Evolutionary conservation across 1,140 invertebrate species (phyloP).

Genomic region (Subanguina moxae): DNA sequence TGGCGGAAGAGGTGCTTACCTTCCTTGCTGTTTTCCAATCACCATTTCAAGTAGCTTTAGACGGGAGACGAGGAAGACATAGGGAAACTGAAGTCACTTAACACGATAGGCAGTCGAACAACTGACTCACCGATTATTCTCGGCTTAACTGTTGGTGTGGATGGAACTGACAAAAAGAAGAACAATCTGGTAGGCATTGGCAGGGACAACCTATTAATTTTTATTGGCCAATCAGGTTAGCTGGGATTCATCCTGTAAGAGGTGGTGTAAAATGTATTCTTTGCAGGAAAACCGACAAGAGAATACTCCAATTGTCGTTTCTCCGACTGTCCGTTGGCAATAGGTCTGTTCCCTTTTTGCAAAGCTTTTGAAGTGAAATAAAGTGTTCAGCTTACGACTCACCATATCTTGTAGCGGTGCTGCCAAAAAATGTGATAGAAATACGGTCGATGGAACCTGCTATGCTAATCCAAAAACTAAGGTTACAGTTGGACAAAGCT

Average conservation of each 20-base stretch:
- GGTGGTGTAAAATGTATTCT: background rate
- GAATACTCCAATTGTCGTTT: constrained; percentile 21
- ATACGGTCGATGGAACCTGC: constrained; percentile 36
- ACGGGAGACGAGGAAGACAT: background rate
- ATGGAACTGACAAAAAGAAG: background rate
- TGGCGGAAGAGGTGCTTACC: too few relatives aligned
- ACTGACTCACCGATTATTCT: background rate
- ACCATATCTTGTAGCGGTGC: constrained; percentile 43
- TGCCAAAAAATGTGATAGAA: constrained; percentile 36
- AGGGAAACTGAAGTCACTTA: background rate
- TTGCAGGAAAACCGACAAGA: constrained; percentile 11
- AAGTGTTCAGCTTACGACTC: constrained; percentile 35
- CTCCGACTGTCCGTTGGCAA: constrained; percentile 15
- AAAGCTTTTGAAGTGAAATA: background rate
- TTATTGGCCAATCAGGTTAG: background rate
- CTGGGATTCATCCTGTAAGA: background rate
- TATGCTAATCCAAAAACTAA: constrained; percentile 32
- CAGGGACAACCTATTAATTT: constrained; percentile 17
- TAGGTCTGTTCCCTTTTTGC: constrained; percentile 16
- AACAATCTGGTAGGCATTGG: constrained; percentile 1
- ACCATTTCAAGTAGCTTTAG: too few relatives aligned
- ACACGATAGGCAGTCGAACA: background rate
- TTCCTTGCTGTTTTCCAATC: too few relatives aligned
- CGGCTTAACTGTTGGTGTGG: background rate
- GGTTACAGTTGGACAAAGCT: constrained; percentile 15